phyloP scores from a whole-genome alignment of 2,113 vertebrate species.

The Melospiza georgiana region DNA sequence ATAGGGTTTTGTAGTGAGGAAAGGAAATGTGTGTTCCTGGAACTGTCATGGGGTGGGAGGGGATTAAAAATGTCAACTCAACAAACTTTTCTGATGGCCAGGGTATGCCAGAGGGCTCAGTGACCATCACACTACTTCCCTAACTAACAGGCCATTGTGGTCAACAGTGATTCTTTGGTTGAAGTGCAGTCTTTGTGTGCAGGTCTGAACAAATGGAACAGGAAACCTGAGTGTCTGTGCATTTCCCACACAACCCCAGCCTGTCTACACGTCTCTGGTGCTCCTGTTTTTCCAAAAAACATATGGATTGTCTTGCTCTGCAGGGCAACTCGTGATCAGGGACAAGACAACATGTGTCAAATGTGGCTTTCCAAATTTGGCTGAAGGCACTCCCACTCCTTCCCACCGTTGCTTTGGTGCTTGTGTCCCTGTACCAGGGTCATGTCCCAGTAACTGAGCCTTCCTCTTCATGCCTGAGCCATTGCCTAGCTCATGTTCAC shows the following conservation, averaged over 20 bases:
- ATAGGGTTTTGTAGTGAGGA: background rate
- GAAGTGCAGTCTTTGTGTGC: background rate
- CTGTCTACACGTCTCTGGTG: background rate
- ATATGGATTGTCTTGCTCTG: background rate
- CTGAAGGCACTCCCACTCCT: background rate
- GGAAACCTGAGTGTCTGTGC: background rate
- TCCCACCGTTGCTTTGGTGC: background rate
- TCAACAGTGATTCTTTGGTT: background rate
- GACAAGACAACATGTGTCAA: background rate
- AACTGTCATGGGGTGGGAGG: background rate
- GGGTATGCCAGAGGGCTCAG: background rate
- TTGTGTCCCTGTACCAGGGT: background rate
- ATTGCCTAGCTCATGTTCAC: background rate
- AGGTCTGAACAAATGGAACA: background rate
- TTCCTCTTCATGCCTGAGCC: background rate
- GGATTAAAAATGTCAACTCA: background rate
- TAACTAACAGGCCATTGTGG: background rate
- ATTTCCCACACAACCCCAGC: background rate
- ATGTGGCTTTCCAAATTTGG: background rate
- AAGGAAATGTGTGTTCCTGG: background rate
- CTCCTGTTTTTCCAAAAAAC: background rate
- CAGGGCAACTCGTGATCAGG: background rate
- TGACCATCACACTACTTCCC: background rate
- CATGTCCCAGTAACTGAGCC: background rate
- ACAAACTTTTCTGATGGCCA: background rate